phyloP scores from a whole-genome alignment of 2,888 invertebrate species.

The Cryptus viduatorius region DNA sequence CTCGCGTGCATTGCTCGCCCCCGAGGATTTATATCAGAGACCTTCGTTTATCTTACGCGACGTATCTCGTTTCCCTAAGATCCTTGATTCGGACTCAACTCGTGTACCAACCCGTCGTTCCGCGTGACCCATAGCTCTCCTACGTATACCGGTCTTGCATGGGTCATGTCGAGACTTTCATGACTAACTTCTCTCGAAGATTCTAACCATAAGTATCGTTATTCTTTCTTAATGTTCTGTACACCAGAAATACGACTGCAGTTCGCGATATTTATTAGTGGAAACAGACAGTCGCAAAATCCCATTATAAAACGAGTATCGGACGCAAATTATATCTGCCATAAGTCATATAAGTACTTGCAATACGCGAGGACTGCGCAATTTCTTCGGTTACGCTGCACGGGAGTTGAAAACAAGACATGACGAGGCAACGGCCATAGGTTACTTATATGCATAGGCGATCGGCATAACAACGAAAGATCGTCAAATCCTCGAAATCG shows the following conservation, averaged over 20 bases:
- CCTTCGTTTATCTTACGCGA: conserved; percentile 20
- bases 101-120: background rate
- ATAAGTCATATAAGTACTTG: too few species aligned
- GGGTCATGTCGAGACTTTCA: background rate
- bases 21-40: conserved; percentile 8
- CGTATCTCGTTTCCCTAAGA: background rate
- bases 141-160: background rate
- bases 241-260: background rate
- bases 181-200: background rate
- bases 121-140: background rate
- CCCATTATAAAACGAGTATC: too few species aligned
- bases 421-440: too few species aligned
- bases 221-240: background rate
- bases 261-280: too few species aligned
- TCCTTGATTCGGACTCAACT: background rate
- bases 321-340: too few species aligned
- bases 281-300: too few species aligned
- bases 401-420: too few species aligned
- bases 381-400: too few species aligned
- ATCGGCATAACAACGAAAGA: too few species aligned
- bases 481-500: too few species aligned
- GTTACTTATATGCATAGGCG: too few species aligned
- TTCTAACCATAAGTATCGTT: background rate
- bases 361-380: too few species aligned
- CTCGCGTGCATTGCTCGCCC: background rate